Percentiles rank a stretch among this genome's conserved stretches.
These are phyloP conservation scores for Ascidia mentula DNA, from an alignment of 23 tunicate genomes.

Conservation along the genomic window DNA sequence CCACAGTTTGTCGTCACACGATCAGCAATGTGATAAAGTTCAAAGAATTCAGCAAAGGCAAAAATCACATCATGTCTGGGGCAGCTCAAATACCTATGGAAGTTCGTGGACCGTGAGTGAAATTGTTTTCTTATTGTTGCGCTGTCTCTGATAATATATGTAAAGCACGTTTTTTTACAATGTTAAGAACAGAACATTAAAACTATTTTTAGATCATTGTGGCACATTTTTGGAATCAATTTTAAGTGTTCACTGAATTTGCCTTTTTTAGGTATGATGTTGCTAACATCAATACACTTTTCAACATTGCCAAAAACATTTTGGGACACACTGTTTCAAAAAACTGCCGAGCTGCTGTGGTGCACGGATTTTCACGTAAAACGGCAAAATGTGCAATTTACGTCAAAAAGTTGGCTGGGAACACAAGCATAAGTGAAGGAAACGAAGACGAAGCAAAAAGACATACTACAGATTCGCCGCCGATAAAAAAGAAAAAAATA, in stretches of 20 bases:
- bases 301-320: constrained; percentile 36
- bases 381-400: constrained; percentile 83
- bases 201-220: too few species aligned
- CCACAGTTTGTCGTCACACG: constrained; percentile 19
- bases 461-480: too few species aligned
- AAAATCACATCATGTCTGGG: constrained; percentile 63
- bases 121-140: too few species aligned
- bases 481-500: too few species aligned
- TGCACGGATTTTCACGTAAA: constrained; percentile 70
- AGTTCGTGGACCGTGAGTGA: constrained; percentile 81
- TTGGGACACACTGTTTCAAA: constrained; percentile 48
- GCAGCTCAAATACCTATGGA: constrained; percentile 41
- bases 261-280: constrained; percentile 57
- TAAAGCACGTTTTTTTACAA: too few species aligned
- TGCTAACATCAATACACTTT: constrained; percentile 40
- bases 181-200: too few species aligned
- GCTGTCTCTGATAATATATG: too few species aligned
- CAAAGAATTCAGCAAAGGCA: constrained; percentile 33
- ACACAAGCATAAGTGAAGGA: too few species aligned
- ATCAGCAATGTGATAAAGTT: constrained; percentile 45
- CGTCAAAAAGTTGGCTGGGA: too few species aligned
- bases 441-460: too few species aligned
- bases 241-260: too few species aligned
- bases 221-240: too few species aligned
- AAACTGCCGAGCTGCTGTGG: constrained; percentile 65